Evolutionary conservation across 2,797 vertebrate species (phyloP), one percentile per base, ranked within the genome.

Genomic region (Philypnodon macrostomus): DNA sequence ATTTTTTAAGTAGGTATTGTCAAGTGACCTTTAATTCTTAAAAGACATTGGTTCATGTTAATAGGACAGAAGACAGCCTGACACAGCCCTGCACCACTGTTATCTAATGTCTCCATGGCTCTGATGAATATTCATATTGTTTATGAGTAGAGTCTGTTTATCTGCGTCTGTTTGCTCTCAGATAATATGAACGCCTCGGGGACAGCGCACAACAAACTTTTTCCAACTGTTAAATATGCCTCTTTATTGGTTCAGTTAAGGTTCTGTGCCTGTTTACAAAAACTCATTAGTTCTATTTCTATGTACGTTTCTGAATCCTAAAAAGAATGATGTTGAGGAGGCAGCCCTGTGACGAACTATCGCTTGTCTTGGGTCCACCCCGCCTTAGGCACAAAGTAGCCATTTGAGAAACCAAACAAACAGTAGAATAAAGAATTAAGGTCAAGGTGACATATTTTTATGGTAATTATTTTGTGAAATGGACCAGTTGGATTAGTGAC

Each of bases 61-160:
- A 76, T 77, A 78, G 68, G 77, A 73, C 73, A 64, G 64, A 47
- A 77, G 70, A 73, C 62, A 65, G 70, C 79, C 70, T 75, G 70
- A 66, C 61, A 63, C 61, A 61, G 74, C 58, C 69, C 72, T 67
- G 75, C 80, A 77, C 79, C 30, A 21, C 42, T 59, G 65, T 74
- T 76, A 77, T 79, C 67, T 56, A 32, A 54, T 73, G 70, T 78
- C 72, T 37, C 72, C 77, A 67, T 24, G 58, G 13, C 1, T 10
- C 41, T 4, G 37, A 81, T 81, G 73, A 83, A 84, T 85, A 82
- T 84, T 84, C 73, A 82, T 74, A 42, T 18, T 2, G 24, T 21
- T 52, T 39, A 24, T 14, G 19, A 21, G 23, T 51, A 37, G 34
- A 53, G 54, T 37, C 48, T 53, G 58, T 60, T 67, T 73, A 61